These are phyloP conservation scores for Centropristis striata DNA, from an alignment of 2,113 vertebrate species.

Conservation along the genomic window DNA sequence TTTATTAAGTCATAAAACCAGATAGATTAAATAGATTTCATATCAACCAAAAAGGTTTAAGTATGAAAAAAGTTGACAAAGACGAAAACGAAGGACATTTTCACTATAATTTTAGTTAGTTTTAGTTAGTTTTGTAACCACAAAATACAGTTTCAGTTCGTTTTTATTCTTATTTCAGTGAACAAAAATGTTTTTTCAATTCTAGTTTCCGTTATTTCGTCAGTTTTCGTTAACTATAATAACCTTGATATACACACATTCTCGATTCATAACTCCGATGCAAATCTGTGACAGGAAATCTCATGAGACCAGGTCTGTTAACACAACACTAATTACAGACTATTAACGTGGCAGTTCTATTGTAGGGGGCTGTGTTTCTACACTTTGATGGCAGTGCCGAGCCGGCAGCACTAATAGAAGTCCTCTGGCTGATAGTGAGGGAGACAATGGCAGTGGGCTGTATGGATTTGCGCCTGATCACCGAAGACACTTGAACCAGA, in stretches of 20 bases:
- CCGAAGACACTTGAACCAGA: conserved; percentile 48
- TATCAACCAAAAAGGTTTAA: too few relatives aligned
- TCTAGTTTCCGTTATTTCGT: too few relatives aligned
- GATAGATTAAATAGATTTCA: too few relatives aligned
- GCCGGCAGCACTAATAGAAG: conserved; percentile 50
- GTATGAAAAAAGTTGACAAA: too few relatives aligned
- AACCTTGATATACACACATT: not conserved
- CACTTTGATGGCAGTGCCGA: conserved; percentile 37
- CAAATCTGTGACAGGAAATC: not conserved
- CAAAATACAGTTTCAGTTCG: too few relatives aligned
- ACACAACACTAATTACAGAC: conserved; percentile 60
- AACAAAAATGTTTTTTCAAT: too few relatives aligned
- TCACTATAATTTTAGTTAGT: too few relatives aligned
- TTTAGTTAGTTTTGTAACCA: too few relatives aligned
- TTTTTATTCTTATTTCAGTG: too few relatives aligned
- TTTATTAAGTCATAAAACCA: too few relatives aligned
- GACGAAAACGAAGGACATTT: too few relatives aligned
- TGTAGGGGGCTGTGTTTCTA: conserved; percentile 46
- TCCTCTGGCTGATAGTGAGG: conserved; percentile 60
- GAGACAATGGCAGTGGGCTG: conserved; percentile 62
- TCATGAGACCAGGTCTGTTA: conserved; percentile 41
- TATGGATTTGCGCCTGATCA: conserved; percentile 48
- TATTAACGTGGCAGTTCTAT: conserved; percentile 65
- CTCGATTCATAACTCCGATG: conserved; percentile 39
- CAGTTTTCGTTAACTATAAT: too few relatives aligned